phyloP scores from a whole-genome alignment of 1,140 invertebrate genomes.

The Drosophila auraria region DNA sequence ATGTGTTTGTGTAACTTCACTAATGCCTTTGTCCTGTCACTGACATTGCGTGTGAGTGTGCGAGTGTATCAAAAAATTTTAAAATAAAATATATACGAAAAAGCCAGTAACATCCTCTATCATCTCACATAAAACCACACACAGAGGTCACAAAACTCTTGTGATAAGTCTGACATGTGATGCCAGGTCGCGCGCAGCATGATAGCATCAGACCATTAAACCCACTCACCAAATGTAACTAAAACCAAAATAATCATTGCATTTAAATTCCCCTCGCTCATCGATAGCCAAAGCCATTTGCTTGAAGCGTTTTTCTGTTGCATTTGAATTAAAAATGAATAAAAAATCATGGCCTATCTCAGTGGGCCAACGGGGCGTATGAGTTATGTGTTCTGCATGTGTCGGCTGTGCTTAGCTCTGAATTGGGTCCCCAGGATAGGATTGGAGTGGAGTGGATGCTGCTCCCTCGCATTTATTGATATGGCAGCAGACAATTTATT shows the following conservation, averaged over 20 bases:
- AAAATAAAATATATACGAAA: conserved; percentile 13
- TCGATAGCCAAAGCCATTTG: conserved; percentile 18
- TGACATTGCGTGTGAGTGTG: conserved; percentile 44
- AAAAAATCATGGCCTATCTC: conserved; percentile 47
- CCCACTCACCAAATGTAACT: conserved; percentile 33
- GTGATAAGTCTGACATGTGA: conserved; percentile 35
- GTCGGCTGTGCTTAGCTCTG: conserved; percentile 15
- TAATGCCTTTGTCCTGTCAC: conserved; percentile 52
- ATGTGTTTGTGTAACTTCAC: conserved; percentile 54
- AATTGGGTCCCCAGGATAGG: background rate
- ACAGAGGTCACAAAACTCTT: conserved; percentile 25
- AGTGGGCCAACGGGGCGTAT: conserved; percentile 50
- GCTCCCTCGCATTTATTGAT: conserved; percentile 69
- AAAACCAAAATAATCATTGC: conserved; percentile 39
- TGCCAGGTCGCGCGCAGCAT: conserved; percentile 30
- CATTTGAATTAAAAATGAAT: conserved; percentile 55
- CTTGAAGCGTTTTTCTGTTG: conserved; percentile 44
- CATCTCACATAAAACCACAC: conserved; percentile 26
- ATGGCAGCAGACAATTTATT: conserved; percentile 80
- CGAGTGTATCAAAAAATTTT: conserved; percentile 32
- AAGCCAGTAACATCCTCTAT: conserved; percentile 9
- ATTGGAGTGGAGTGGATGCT: conserved; percentile 19
- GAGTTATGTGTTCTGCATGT: conserved; percentile 51
- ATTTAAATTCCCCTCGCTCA: conserved; percentile 17
- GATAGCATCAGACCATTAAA: conserved; percentile 41